Conservation (phyloP, 2,888 invertebrate species). For the Sepiola atlantica region DNA sequence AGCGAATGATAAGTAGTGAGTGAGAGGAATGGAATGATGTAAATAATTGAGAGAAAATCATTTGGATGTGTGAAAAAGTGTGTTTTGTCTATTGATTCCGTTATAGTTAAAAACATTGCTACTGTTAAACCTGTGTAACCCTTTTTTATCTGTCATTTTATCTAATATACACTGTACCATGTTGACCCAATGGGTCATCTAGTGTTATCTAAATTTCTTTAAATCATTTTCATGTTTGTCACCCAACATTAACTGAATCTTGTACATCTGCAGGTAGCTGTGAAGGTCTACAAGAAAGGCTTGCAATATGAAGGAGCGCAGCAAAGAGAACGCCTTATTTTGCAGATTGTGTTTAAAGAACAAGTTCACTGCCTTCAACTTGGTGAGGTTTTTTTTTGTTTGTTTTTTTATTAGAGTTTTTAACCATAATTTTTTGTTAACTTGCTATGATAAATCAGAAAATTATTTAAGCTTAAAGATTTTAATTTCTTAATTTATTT, state of each 20-base stretch:
- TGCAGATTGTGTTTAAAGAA: conserved; percentile 42
- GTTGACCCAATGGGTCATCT: neutral
- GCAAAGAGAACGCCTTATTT: conserved; percentile 40
- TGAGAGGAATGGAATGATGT: too few relatives aligned
- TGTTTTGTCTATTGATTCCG: too few relatives aligned
- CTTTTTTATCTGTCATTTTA: too few relatives aligned
- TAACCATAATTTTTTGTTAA: neutral
- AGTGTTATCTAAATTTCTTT: neutral
- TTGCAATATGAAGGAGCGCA: conserved; percentile 47
- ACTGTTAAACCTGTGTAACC: too few relatives aligned
- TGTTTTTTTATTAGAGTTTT: too few relatives aligned
- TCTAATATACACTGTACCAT: too few relatives aligned
- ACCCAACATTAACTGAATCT: neutral
- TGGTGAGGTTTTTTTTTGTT: neutral
- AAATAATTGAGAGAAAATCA: too few relatives aligned
- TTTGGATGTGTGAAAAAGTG: too few relatives aligned
- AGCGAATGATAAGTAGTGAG: too few relatives aligned
- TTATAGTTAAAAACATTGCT: too few relatives aligned
- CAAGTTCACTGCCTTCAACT: conserved; percentile 41
- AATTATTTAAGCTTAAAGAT: neutral
- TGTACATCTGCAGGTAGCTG: conserved; percentile 34
- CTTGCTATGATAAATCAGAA: neutral
- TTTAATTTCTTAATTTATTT: neutral
- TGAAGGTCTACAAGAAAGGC: conserved; percentile 46
- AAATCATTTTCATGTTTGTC: neutral